A percentile compares a stretch with the other conserved stretches of the same genome.
phyloP scores from a whole-genome alignment of 2,113 vertebrate species.

The Microcebus ravelobensis region DNA sequence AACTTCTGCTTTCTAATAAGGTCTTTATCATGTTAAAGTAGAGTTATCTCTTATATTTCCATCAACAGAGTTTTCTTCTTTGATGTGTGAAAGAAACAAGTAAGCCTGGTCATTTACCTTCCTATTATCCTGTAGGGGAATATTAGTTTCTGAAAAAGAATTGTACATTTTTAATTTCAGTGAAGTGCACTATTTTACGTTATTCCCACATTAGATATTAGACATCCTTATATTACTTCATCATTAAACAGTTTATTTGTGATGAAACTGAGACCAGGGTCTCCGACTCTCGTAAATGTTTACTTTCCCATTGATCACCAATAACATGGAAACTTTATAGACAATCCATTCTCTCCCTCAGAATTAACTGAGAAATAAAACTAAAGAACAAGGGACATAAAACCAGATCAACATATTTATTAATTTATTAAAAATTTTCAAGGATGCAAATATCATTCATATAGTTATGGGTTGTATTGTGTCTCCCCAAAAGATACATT shows the following conservation, averaged over 20 bases:
- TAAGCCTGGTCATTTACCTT: not conserved
- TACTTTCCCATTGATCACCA: not conserved
- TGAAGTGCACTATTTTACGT: not conserved
- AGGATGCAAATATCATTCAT: not conserved
- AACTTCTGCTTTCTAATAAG: not conserved
- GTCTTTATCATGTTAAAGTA: not conserved
- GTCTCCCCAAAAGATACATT: not conserved
- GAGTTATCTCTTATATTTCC: not conserved
- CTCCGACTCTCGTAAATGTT: not conserved
- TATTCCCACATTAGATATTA: not conserved
- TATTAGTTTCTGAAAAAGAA: not conserved
- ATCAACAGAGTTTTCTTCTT: not conserved
- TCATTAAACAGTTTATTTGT: not conserved
- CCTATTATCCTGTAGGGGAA: not conserved
- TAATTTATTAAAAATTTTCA: not conserved
- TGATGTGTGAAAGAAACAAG: not conserved
- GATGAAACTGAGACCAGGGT: not conserved
- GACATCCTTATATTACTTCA: not conserved
- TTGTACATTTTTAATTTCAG: not conserved
- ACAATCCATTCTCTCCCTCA: not conserved
- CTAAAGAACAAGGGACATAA: not conserved
- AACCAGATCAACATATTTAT: not conserved
- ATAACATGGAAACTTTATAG: not conserved
- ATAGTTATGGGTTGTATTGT: not conserved
- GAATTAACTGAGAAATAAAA: not conserved